Percentiles rank a stretch among this genome's conserved stretches.
phyloP scores from a whole-genome alignment of 1,140 invertebrate species.

The Aphis gossypii region DNA sequence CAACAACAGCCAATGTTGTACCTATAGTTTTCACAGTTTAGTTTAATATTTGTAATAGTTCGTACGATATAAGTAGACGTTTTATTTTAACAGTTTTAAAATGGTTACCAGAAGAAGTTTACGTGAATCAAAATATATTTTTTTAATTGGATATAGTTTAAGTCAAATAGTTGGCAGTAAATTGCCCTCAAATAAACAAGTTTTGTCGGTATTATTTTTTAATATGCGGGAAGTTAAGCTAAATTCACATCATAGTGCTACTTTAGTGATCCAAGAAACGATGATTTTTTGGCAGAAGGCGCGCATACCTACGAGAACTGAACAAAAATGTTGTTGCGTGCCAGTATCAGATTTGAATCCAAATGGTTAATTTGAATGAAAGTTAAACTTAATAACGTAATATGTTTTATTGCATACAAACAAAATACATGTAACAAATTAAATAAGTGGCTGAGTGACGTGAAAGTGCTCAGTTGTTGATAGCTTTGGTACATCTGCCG shows the following conservation, averaged over 20 bases:
- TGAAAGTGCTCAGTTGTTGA: no score
- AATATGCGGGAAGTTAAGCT: conserved; percentile 58
- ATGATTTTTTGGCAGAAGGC: conserved; percentile 60
- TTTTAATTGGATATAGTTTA: conserved; percentile 25
- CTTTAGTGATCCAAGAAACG: conserved; percentile 58
- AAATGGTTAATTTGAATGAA: no score
- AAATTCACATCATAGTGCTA: conserved; percentile 57
- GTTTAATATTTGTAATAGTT: neutral
- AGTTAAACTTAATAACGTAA: no score
- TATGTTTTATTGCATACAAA: no score
- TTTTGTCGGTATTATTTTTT: conserved; percentile 33
- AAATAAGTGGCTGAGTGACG: no score
- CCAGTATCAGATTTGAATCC: no score
- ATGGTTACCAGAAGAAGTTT: neutral
- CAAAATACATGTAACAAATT: no score
- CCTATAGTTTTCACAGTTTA: neutral
- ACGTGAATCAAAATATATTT: neutral
- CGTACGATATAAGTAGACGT: neutral
- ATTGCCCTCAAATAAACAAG: conserved; percentile 59
- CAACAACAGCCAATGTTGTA: conserved; percentile 19
- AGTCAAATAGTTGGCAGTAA: conserved; percentile 59
- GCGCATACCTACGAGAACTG: conserved; percentile 57
- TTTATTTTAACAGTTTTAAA: conserved; percentile 19
- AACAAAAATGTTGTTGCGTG: conserved; percentile 59
- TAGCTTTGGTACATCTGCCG: no score